phyloP scores from a whole-genome alignment of 2,797 vertebrate species.

The Lagodon rhomboides region DNA sequence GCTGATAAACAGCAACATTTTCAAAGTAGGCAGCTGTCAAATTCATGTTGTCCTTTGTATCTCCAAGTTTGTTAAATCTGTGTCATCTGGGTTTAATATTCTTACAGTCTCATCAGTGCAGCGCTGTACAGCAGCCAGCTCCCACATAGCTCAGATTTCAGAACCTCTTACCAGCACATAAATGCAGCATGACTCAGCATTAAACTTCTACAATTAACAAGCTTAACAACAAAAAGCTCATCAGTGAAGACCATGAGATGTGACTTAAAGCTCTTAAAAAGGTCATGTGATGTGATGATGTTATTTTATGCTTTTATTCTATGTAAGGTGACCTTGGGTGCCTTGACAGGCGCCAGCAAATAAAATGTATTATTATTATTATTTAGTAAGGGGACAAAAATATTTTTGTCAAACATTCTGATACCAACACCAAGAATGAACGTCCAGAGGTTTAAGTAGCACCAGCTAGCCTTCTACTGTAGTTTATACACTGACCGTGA shows the following conservation, averaged over 20 bases:
- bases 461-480: not conserved
- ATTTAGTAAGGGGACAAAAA: not conserved
- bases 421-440: not conserved
- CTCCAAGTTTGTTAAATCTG: slow-evolving; percentile 33
- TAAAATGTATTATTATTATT: too few species aligned
- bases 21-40: slow-evolving; percentile 11
- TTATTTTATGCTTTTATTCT: too few species aligned
- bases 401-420: not conserved
- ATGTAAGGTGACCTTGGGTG: too few species aligned
- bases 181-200: slow-evolving; percentile 25
- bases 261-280: not conserved
- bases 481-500: too few species aligned
- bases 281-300: too few species aligned
- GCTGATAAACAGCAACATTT: not conserved
- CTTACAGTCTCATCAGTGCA: slow-evolving; percentile 27
- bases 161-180: slow-evolving; percentile 26
- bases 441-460: not conserved
- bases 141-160: slow-evolving; percentile 49
- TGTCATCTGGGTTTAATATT: slow-evolving; percentile 52
- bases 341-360: too few species aligned
- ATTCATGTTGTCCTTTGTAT: slow-evolving; percentile 10
- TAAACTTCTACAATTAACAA: slow-evolving; percentile 9
- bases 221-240: not conserved
- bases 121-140: slow-evolving; percentile 30
- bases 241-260: not conserved